Evolutionary conservation across 2,113 vertebrate species (phyloP).

Genomic region (Daphoenositta chrysoptera): DNA sequence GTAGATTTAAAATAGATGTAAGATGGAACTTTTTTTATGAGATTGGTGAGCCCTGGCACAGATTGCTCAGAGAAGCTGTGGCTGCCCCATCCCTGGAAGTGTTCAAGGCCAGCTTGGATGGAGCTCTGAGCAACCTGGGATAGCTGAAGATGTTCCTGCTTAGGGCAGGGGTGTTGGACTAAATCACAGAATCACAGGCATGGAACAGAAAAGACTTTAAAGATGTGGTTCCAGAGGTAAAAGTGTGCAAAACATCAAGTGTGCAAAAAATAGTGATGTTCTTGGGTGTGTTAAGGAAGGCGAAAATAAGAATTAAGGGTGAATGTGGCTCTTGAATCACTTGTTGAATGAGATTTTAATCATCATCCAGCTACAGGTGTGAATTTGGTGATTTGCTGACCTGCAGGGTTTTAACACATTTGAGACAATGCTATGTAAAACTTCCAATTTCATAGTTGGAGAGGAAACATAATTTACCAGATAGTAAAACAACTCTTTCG

Average conservation of each 20-base stretch:
- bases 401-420: neutral
- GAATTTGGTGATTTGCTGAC: neutral
- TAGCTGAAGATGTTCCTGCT: neutral
- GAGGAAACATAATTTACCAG: neutral
- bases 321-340: neutral
- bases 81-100: neutral
- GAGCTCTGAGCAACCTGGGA: neutral
- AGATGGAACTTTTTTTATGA: neutral
- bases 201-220: neutral
- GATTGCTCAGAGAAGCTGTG: neutral
- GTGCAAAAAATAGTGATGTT: neutral
- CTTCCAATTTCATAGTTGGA: rapidly evolving
- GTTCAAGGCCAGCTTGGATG: neutral
- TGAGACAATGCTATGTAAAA: neutral
- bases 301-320: neutral
- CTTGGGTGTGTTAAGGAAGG: neutral
- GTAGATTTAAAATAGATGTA: neutral
- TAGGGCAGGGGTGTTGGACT: neutral
- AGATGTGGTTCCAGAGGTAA: neutral
- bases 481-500: neutral
- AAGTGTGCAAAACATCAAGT: neutral
- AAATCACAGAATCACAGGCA: neutral
- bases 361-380: neutral
- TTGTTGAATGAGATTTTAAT: neutral
- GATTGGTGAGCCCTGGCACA: neutral